Conservation (phyloP, 1,140 invertebrate species). For the Zaprionus gabonicus region DNA sequence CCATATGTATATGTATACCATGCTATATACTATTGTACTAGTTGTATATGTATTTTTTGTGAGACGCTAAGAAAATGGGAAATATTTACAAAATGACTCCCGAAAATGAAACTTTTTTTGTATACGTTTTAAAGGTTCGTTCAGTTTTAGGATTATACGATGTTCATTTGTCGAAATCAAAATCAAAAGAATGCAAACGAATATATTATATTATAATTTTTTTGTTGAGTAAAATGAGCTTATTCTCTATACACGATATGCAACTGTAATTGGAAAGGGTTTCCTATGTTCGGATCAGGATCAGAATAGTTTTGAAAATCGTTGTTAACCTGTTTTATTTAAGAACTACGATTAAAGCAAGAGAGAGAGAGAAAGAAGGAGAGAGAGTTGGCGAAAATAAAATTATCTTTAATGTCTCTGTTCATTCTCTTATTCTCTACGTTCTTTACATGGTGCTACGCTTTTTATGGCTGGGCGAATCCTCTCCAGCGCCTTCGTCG, state of each 20-base stretch:
- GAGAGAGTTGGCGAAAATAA: slow-evolving; percentile 47
- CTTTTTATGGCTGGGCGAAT: slow-evolving; percentile 58
- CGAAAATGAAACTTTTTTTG: slow-evolving; percentile 2
- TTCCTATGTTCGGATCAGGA: not conserved
- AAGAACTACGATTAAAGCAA: not conserved
- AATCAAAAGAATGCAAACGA: not conserved
- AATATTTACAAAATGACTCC: slow-evolving; percentile 33
- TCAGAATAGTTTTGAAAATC: not conserved
- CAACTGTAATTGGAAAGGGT: not conserved
- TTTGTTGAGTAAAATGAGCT: not conserved
- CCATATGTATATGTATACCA: slow-evolving; percentile 28
- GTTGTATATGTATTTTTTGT: slow-evolving; percentile 28
- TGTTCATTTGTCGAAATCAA: not conserved
- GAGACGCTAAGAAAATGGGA: slow-evolving; percentile 15
- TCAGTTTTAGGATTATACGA: slow-evolving; percentile 7
- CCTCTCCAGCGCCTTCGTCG: slow-evolving; percentile 48
- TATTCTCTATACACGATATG: slow-evolving; percentile 5
- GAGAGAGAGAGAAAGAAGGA: not conserved
- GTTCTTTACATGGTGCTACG: slow-evolving; percentile 50
- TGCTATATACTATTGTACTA: slow-evolving; percentile 46
- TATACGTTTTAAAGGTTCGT: not conserved
- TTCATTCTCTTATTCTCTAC: not conserved
- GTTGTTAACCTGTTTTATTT: slow-evolving; percentile 1
- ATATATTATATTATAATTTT: not conserved
- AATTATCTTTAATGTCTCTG: slow-evolving; percentile 39